phyloP scores from a whole-genome alignment of 64 coral and sea anemone species.

The Platygyra sinensis region DNA sequence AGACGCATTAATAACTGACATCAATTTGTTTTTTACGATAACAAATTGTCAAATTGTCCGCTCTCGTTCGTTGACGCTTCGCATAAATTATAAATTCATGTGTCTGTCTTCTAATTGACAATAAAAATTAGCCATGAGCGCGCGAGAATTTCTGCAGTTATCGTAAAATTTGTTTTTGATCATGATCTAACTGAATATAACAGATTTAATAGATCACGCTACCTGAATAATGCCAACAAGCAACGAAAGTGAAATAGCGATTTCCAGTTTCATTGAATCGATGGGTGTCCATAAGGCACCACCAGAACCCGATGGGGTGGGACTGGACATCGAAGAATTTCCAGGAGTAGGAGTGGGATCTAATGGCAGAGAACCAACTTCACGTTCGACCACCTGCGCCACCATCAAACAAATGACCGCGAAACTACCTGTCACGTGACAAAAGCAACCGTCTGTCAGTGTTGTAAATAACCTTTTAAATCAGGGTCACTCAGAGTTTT shows the following conservation, averaged over 20 bases:
- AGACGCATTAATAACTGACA: too few species aligned
- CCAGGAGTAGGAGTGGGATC: neutral
- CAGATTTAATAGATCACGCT: neutral
- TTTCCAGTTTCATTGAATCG: conserved; percentile 65
- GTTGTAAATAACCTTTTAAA: neutral
- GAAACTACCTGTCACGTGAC: conserved; percentile 67
- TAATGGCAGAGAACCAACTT: conserved; percentile 21
- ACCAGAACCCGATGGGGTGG: neutral
- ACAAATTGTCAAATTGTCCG: too few species aligned
- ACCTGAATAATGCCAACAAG: conserved; percentile 90
- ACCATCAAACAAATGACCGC: conserved; percentile 88
- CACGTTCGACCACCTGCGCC: conserved; percentile 68
- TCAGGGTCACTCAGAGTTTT: too few species aligned
- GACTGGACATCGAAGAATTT: conserved; percentile 5
- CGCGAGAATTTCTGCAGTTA: too few species aligned
- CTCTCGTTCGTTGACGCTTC: too few species aligned
- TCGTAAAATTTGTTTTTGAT: neutral
- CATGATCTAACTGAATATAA: neutral
- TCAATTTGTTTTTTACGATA: too few species aligned
- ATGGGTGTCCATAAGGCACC: conserved; percentile 43
- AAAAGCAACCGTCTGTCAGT: neutral
- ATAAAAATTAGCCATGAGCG: too few species aligned
- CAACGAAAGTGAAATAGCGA: conserved; percentile 74
- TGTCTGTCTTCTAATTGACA: too few species aligned
- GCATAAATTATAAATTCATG: too few species aligned